Percentiles rank a stretch among this genome's conserved stretches.
These are phyloP conservation scores for Amblyjoppa fuscipennis DNA, from an alignment of 2,888 invertebrate genomes.

Conservation along the genomic window DNA sequence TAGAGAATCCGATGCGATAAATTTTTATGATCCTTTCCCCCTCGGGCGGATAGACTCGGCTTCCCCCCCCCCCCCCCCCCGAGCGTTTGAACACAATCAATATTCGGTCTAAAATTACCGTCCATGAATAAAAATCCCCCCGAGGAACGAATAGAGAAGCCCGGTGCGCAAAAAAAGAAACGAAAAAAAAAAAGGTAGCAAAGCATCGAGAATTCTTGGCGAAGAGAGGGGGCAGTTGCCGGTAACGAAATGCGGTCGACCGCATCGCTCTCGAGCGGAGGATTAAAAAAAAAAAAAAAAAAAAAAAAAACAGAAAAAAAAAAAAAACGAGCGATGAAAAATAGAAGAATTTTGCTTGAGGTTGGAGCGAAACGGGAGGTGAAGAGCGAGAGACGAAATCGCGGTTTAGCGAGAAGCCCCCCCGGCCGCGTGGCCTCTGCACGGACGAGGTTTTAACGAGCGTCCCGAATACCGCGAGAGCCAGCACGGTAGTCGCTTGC, in stretches of 20 bases:
- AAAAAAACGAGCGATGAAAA: conserved; percentile 38
- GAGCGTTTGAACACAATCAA: conserved; percentile 9
- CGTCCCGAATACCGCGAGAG: conserved; percentile 68
- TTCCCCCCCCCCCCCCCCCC: not conserved
- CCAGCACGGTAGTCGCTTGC: conserved; percentile 65
- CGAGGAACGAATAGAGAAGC: conserved; percentile 20
- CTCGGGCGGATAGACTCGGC: conserved; percentile 24
- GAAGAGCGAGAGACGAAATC: conserved; percentile 56
- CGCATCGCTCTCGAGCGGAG: conserved; percentile 42
- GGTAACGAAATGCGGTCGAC: conserved; percentile 63
- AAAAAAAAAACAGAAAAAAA: conserved; percentile 47
- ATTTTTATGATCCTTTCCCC: conserved; percentile 28
- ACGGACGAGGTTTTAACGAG: conserved; percentile 74
- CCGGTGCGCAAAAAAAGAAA: conserved; percentile 43
- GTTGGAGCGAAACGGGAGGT: conserved; percentile 41
- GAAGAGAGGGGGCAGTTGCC: conserved; percentile 42
- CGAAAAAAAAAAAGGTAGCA: conserved; percentile 58
- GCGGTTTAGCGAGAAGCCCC: conserved; percentile 67
- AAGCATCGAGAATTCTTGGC: conserved; percentile 56
- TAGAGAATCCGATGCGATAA: conserved; percentile 13
- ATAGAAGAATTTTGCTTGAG: conserved; percentile 64
- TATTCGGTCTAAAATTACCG: conserved; percentile 24
- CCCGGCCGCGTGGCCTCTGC: conserved; percentile 53
- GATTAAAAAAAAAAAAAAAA: conserved; percentile 33
- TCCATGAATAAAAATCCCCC: conserved; percentile 20